Percentiles rank a stretch among this genome's conserved stretches.
Evolutionary conservation across 2,888 invertebrate species (phyloP).

Genomic region (Leptopilina myrica): DNA sequence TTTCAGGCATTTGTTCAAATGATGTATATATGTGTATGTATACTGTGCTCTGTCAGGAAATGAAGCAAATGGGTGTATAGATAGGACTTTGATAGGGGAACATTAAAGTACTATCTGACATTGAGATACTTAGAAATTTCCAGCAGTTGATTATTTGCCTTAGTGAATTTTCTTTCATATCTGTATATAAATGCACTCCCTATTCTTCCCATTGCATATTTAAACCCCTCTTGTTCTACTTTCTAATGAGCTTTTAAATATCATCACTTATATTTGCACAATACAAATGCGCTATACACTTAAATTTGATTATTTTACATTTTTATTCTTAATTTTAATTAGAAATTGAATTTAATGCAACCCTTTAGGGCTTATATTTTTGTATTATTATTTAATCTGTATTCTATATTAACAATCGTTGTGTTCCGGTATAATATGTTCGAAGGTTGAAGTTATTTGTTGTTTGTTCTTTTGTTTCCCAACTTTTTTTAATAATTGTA

Average conservation of each 20-base stretch:
- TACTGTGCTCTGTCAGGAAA: slow-evolving; percentile 60
- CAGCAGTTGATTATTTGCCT: slow-evolving; percentile 52
- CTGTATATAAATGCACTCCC: background rate
- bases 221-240: background rate
- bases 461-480: no score
- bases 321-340: no score
- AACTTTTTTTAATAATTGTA: no score
- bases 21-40: background rate
- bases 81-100: slow-evolving; percentile 60
- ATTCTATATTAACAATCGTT: no score
- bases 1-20: background rate
- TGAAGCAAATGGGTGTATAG: slow-evolving; percentile 66
- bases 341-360: no score
- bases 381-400: no score
- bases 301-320: no score
- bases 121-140: slow-evolving; percentile 62
- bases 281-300: no score
- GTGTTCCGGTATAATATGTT: no score
- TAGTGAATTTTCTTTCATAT: slow-evolving; percentile 30
- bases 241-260: background rate
- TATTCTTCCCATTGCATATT: background rate
- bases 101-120: slow-evolving; percentile 65
- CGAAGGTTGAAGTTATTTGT: no score
- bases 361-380: no score
- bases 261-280: background rate